Conservation (phyloP, 2,113 vertebrate species). For the Amia ocellicauda region DNA sequence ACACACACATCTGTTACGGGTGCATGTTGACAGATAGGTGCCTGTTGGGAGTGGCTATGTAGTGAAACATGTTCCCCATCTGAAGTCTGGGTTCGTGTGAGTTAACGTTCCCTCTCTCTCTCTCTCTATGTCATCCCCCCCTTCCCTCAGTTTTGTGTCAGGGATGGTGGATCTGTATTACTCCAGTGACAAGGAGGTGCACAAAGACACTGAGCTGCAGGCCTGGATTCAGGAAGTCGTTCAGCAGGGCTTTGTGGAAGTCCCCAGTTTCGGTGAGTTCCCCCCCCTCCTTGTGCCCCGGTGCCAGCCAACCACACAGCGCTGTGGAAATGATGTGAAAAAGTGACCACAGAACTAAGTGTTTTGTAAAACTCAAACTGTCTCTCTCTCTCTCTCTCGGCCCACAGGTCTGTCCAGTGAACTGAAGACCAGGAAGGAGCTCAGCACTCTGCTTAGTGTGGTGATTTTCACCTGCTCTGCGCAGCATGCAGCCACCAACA, state of each 20-base stretch:
- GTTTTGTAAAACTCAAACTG: too few relatives aligned
- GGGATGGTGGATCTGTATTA: conserved; percentile 50
- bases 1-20: neutral
- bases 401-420: conserved; percentile 46
- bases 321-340: too few relatives aligned
- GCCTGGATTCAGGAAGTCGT: conserved; percentile 55
- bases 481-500: conserved; percentile 68
- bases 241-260: conserved; percentile 53
- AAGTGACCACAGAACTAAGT: too few relatives aligned
- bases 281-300: neutral
- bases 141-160: conserved; percentile 47
- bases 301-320: too few relatives aligned
- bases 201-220: conserved; percentile 58
- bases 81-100: too few relatives aligned
- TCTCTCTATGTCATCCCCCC: neutral
- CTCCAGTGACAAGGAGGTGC: conserved; percentile 38
- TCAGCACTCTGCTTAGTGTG: conserved; percentile 55
- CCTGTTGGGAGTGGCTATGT: too few relatives aligned
- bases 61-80: too few relatives aligned
- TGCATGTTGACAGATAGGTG: too few relatives aligned
- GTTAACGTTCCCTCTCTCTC: too few relatives aligned
- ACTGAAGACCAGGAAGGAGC: conserved; percentile 46
- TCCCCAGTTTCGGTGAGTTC: conserved; percentile 55
- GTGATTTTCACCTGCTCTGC: conserved; percentile 50
- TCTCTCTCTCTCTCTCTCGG: neutral